Evolutionary conservation across 1,140 invertebrate genomes (phyloP), one percentile per base, ranked within the genome.

Genomic region (Aradophagus sp.): DNA sequence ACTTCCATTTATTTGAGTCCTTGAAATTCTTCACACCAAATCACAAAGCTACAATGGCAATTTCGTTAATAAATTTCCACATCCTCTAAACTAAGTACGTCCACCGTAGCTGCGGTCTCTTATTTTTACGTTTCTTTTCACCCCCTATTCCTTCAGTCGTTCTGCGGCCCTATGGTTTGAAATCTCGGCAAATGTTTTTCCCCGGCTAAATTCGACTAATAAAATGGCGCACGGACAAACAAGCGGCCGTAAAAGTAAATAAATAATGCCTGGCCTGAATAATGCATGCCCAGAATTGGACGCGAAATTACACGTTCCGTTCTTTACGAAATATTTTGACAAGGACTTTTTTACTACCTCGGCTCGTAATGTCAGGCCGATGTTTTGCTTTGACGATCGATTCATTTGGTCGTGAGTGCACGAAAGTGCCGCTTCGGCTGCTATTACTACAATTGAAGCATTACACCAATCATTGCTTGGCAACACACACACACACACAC

Each of bases 401-500:
- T 69, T 61, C 50, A 56, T 61, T 56, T 55, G 66, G 55, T 62
- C 41, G 56, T 48, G 66, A 69, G 66, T 61, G 50, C 66, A 62
- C 56, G 56, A 62, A 69, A 69, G 56, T 69, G 56, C 48, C 41
- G 66, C 48, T 61, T 55, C 44, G 48, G 42, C 42, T 14, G 50
- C 66, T 69, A 69, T 69, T 69, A 69, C 66, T 69, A 56, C 56
- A 62, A 69, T 69, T 62, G 58, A 50, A 69, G 58, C 66, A 69
- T 69, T 69, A 69, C 56, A 36, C 35, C 50, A 69, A 69, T 55
- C 58, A 62, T 62, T 69, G 66, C 42, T 69, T 56, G 66, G 52
- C 55, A 69, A 61, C 65, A 59, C 39, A 61, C 65, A n/a, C n/a
- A n/a, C n/a, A n/a, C n/a, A n/a, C n/a, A n/a, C n/a, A n/a, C n/a